Evolutionary conservation across 2,113 vertebrate genomes (phyloP).

Genomic region (Alethe diademata): DNA sequence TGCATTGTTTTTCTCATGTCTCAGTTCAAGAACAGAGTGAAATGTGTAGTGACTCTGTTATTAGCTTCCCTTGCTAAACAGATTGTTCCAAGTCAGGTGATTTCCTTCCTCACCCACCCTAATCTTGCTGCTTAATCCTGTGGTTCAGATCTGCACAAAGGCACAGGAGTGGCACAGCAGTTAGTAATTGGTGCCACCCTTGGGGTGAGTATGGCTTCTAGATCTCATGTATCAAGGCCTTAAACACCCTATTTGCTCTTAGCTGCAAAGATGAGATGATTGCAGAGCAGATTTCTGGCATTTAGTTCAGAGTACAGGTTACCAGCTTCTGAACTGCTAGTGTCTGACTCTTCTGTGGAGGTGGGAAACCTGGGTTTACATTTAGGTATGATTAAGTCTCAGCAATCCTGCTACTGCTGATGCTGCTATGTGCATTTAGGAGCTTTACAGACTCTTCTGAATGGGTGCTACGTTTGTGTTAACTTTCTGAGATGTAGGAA

Average conservation of each 20-base stretch:
- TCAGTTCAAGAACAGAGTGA: not conserved
- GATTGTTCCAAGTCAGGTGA: not conserved
- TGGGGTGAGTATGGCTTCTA: not conserved
- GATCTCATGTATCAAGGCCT: not conserved
- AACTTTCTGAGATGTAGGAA: not conserved
- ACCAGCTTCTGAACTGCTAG: not conserved
- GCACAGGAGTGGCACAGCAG: not conserved
- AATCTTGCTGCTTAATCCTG: not conserved
- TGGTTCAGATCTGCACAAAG: not conserved
- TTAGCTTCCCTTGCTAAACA: not conserved
- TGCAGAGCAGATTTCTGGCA: not conserved
- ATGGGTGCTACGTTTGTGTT: not conserved
- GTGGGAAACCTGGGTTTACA: not conserved
- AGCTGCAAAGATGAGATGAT: not conserved
- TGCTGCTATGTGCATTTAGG: not conserved
- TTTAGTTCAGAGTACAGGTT: not conserved
- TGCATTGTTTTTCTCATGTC: not conserved
- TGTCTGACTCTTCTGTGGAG: not conserved
- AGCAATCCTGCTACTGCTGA: not conserved
- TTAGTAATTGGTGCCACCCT: not conserved
- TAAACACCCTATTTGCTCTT: rapidly evolving
- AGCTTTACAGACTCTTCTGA: not conserved
- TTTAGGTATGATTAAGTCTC: not conserved
- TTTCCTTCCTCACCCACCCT: not conserved
- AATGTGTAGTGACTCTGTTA: not conserved